Evolutionary conservation across 2,888 invertebrate genomes (phyloP), one percentile per base, ranked within the genome.

Genomic region (Lumbricus terrestris): DNA sequence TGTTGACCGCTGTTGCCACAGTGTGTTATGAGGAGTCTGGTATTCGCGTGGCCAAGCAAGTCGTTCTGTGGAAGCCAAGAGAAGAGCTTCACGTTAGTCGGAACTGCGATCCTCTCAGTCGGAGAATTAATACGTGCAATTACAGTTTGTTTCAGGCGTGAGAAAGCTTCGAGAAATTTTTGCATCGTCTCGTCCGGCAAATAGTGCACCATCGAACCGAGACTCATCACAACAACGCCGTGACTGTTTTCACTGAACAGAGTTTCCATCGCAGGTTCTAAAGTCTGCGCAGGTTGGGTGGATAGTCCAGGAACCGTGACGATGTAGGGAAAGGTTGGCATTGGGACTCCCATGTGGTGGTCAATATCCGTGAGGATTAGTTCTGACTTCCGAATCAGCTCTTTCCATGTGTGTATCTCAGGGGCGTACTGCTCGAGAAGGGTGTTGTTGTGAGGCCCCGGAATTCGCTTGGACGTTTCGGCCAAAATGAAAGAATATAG

Each of bases 211-310:
- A 42, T 82, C 13, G 89, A 89, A 13, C 90, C 90, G 33, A 90
- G 85, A 13, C 83, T 89, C 33, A 90, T 88, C 54, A 90, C n/a
- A 35, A 93, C 91, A 29, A 85, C 54, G 8, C 35, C 88, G 23
- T 92, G 18, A 47, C 11, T 35, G 37, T 29, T 29, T 11, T 92
- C 90, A 5, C 42, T 89, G 34, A 91, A 89, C 2, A 93, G 89
- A n/a, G 91, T 90, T 34, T 91, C 90, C 47, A 15, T 16, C 47
- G 15, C 11, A 4, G 47, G 18, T 47, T 47, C 47, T 20, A 47
- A 18, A 47, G 18, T 18, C 47, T 47, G 18, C 0, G 92, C 89
- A 13, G 92, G 90, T 35, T 54, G 89, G 16, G 92, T 90, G 3
- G 88, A 88, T 35, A 90, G 35, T 37, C 90, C 90, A n/a, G 88